Base-by-base conservation (phyloP, 2,113 vertebrate genomes). In the Megalops atlanticus region DNA sequence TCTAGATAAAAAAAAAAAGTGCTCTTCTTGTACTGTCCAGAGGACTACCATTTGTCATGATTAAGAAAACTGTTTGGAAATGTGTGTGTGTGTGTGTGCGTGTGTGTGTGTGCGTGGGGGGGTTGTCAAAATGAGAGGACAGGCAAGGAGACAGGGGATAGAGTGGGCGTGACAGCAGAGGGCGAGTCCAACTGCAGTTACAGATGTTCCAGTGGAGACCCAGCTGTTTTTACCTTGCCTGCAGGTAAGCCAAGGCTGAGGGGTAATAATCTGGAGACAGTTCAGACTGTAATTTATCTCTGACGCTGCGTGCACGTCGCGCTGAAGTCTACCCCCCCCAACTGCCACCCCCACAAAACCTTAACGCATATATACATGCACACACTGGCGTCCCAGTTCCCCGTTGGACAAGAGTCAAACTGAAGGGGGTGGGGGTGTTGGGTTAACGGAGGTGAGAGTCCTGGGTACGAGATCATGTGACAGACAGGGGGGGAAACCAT, bases 121-220 rank as follows among this genome's bases (percentile, higher is more conserved):
- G 49, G 81, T 75, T 73, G 45, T n/a, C n/a, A n/a, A 76, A 80
- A 77, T 71, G 36, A 80, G 47, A 77, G 71, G 49, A 76, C n/a
- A 75, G 69, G 54, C 72, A 74, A 16, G 70, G 58, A 64, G 70
- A 21, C 4, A 39, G 70, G 36, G 69, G 35, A 31, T 16, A 79
- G 77, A 79, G 69, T 69, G 70, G 58, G 78, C 52, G 75, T 73
- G 76, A 41, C 78, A 83, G 79, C 71, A 78, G 36, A 73, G 64
- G 78, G 81, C 35, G 80, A 3, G 75, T 82, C 76, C 39, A 83
- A 83, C 82, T 81, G 49, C 43, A 86, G 78, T 71, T 82, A 81
- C 89, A 90, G 92, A 90, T 91, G 90, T 92, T 87, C 58, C n/a
- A n/a, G n/a, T 12, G 81, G 11, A 77, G 8, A 79, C 86, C 84